Conservation (phyloP, 2,797 vertebrate genomes). For the Rallus crepitans region DNA sequence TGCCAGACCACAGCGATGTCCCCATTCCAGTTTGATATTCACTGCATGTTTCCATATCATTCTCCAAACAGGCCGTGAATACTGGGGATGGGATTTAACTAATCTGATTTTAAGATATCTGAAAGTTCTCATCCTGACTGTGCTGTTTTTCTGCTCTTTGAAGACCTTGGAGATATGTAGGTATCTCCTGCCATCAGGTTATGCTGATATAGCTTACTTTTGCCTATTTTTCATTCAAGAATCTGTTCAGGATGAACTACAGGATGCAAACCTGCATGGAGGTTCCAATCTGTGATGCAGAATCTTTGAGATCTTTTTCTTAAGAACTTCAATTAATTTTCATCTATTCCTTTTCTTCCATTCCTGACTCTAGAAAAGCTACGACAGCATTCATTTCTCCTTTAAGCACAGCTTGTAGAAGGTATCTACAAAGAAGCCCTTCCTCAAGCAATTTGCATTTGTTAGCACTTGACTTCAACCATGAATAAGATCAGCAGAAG, state of each 20-base stretch:
- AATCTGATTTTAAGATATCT: not conserved
- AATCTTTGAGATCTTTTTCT: not conserved
- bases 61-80: not conserved
- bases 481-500: not conserved
- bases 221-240: not conserved
- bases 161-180: not conserved
- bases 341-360: not conserved
- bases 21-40: not conserved
- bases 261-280: not conserved
- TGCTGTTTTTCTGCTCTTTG: not conserved
- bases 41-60: not conserved
- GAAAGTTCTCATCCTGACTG: not conserved
- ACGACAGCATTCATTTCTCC: not conserved
- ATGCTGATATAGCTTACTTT: not conserved
- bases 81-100: not conserved
- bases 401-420: fast-evolving
- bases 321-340: not conserved
- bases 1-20: not conserved
- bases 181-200: not conserved
- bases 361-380: not conserved
- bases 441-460: not conserved
- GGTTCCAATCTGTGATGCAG: not conserved
- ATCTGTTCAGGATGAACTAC: not conserved
- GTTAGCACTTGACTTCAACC: not conserved
- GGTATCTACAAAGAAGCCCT: not conserved